Evolutionary conservation across 2,888 invertebrate species (phyloP), one percentile per base, ranked within the genome.

Genomic region (Uropetala carovei): DNA sequence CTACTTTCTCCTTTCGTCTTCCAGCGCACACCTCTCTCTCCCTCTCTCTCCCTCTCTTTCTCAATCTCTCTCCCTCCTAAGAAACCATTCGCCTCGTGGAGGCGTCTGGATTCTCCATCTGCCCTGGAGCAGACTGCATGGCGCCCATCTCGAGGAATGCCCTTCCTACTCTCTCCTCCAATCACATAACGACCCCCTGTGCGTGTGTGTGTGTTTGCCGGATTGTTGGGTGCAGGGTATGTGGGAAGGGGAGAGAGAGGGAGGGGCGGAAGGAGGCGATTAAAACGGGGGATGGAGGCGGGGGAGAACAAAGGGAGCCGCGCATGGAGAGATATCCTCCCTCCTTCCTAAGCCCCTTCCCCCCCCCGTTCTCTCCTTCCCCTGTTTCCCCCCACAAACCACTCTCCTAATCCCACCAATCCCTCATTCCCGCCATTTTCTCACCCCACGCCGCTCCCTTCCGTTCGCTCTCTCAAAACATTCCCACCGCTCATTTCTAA

Each of bases 81-180:
- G 43, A 43, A 43, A 43, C 43, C 43, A 43, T 43, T 22, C 9
- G 18, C 68, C 22, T 68, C 68, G 22, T 27, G 27, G 75, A 75
- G 27, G 75, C 64, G 64, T 68, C 68, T 68, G 68, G 75, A 27
- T 11, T 27, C 75, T 27, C 75, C 75, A 75, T 75, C 75, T 75
- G 75, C 75, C 75, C 22, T 27, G 27, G 22, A 75, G 75, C 75
- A 75, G 75, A 75, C 75, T 18, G 75, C 75, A 75, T 75, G 75
- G 75, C 75, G 75, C 75, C 75, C 43, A 43, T 43, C 43, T 43
- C 75, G 10, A 75, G 22, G 22, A 75, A 75, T 75, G 75, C 75
- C 75, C 75, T 8, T 27, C n/a, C 64, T 75, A 13, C 75, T 27
- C 75, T 8, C n/a, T 14, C 64, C 27, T 75, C 75, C 75, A 27